These are phyloP conservation scores for Conomelus anceps DNA, from an alignment of 2,888 invertebrate species.

Conservation along the genomic window DNA sequence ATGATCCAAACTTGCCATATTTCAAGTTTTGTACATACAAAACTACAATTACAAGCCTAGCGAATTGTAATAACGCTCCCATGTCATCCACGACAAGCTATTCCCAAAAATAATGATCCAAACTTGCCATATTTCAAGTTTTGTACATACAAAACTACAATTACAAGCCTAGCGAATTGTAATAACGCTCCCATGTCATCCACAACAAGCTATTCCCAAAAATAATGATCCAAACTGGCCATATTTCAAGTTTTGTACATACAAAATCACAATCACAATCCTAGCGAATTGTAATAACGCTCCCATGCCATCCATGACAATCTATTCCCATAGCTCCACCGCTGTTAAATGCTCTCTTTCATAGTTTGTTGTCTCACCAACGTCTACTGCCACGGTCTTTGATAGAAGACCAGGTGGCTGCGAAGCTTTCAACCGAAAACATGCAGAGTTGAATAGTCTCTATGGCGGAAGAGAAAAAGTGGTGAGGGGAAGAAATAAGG, in stretches of 20 bases:
- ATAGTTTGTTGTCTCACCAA: not conserved
- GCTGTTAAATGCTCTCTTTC: not conserved
- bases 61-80: no score
- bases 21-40: no score
- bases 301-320: not conserved
- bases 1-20: no score
- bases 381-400: conserved; percentile 18
- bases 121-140: no score
- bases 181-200: no score
- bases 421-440: conserved; percentile 19
- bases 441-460: conserved; percentile 28
- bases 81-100: no score
- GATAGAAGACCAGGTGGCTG: conserved; percentile 20
- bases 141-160: no score
- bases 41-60: no score
- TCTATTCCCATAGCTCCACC: not conserved
- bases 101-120: no score
- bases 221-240: no score
- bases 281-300: not conserved
- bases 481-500: conserved; percentile 16
- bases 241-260: not conserved
- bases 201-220: no score
- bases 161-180: no score
- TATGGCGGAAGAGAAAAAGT: conserved; percentile 19
- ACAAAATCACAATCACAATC: not conserved